Evolutionary conservation across 2,888 invertebrate genomes (phyloP).

Genomic region (Cephus nigrinus): DNA sequence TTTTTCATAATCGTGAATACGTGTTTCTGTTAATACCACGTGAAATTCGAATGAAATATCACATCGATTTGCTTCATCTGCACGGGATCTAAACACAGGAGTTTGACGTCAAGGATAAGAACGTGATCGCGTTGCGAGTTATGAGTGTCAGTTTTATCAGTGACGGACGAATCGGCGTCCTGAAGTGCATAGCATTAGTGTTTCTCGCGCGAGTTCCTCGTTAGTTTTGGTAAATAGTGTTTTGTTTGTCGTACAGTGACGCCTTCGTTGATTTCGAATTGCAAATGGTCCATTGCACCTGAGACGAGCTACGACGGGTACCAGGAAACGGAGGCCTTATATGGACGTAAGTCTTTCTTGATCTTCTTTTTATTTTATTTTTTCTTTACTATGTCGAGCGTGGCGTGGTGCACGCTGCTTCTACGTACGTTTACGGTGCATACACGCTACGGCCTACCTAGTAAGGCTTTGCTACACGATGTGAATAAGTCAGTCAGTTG

Average conservation of each 20-base stretch:
- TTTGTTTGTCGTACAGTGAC: neutral
- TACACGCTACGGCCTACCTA: neutral
- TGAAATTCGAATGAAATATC: neutral
- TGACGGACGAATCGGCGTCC: neutral
- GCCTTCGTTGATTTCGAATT: neutral
- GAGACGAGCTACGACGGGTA: neutral
- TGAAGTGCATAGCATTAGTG: neutral
- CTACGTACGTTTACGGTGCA: neutral
- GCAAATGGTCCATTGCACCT: neutral
- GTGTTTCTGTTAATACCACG: neutral
- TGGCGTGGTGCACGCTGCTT: neutral
- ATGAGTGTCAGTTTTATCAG: neutral
- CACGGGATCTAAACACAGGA: neutral
- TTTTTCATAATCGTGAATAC: neutral
- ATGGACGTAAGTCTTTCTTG: slow-evolving; percentile 40
- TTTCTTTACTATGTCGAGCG: slow-evolving; percentile 12
- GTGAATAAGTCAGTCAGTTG: slow-evolving; percentile 17
- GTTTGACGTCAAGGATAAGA: neutral
- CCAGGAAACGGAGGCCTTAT: slow-evolving; percentile 29
- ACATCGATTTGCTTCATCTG: neutral
- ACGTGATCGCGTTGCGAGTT: neutral
- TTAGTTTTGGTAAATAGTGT: neutral
- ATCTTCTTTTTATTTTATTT: slow-evolving; percentile 18
- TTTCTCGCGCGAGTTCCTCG: neutral
- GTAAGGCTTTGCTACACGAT: neutral